These are phyloP conservation scores for Psettodes erumei DNA, from an alignment of 2,113 vertebrate genomes.

Conservation along the genomic window DNA sequence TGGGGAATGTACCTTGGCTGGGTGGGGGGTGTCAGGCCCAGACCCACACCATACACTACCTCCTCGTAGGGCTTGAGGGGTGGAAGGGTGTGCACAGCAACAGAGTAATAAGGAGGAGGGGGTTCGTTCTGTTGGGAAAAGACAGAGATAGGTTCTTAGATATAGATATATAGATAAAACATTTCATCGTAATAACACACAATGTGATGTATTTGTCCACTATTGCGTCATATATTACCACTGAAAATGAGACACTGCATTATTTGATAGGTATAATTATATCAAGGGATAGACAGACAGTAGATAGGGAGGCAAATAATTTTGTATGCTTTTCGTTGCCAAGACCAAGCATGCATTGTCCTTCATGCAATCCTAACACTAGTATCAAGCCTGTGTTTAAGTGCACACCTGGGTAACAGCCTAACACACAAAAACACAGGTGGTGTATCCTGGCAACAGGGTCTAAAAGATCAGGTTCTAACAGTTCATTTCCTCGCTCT, in stretches of 20 bases:
- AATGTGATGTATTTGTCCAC: neutral
- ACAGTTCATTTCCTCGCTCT: slow-evolving; percentile 31
- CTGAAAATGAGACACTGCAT: slow-evolving; percentile 2
- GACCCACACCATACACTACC: slow-evolving; percentile 51
- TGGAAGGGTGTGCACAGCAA: slow-evolving; percentile 53
- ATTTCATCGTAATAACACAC: neutral
- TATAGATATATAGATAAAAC: no score
- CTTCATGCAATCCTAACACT: neutral
- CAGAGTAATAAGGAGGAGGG: slow-evolving; percentile 76
- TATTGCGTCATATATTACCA: neutral
- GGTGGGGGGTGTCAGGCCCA: slow-evolving; percentile 23
- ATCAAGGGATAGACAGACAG: neutral
- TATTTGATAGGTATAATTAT: neutral
- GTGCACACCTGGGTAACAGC: slow-evolving; percentile 27
- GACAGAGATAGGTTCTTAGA: no score
- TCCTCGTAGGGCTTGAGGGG: slow-evolving; percentile 67
- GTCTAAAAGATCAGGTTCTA: slow-evolving; percentile 18
- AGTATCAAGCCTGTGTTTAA: slow-evolving; percentile 16
- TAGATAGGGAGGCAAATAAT: neutral
- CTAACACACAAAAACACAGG: slow-evolving; percentile 21
- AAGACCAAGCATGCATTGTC: slow-evolving; percentile 38
- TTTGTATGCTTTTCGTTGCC: slow-evolving; percentile 13
- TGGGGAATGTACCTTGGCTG: slow-evolving; percentile 74
- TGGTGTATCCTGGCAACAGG: slow-evolving; percentile 30
- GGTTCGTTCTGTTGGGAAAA: slow-evolving; percentile 55